Conservation (phyloP, 2,113 vertebrate species). For the Atractosteus spatula region DNA sequence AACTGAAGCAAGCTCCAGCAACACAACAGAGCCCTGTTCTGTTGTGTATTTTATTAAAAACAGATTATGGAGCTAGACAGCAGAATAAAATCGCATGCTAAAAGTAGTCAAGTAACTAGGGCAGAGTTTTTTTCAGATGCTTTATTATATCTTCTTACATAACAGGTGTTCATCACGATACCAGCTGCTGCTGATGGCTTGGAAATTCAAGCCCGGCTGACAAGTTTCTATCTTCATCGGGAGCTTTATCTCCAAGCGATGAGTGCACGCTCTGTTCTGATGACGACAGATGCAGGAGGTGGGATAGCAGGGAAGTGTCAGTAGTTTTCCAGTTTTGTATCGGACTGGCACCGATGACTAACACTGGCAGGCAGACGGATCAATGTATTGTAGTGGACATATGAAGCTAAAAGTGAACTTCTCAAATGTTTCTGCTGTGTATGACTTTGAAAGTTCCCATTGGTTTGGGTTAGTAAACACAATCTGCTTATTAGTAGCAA, state of each 20-base stretch:
- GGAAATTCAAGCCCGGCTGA: conserved; percentile 5
- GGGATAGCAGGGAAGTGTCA: not conserved
- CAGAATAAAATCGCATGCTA: not conserved
- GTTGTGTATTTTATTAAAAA: too few species aligned
- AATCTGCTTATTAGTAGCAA: conserved; percentile 2
- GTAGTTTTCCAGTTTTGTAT: conserved; percentile 10
- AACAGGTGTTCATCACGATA: not conserved
- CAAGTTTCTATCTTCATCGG: not conserved
- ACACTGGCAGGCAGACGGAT: conserved; percentile 16
- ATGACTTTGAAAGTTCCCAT: conserved; percentile 25
- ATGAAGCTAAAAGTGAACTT: conserved; percentile 4
- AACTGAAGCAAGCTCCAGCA: too few species aligned
- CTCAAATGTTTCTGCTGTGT: not conserved
- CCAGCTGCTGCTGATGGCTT: conserved; percentile 15
- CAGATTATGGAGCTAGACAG: not conserved
- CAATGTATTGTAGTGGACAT: not conserved
- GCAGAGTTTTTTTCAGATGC: not conserved
- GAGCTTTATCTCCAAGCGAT: not conserved
- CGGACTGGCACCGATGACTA: not conserved
- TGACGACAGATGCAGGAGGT: not conserved
- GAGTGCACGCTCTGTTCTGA: not conserved
- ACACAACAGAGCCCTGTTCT: too few species aligned
- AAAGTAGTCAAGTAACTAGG: not conserved
- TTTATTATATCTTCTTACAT: not conserved
- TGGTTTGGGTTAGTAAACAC: conserved; percentile 20